Base-by-base conservation (phyloP, 2,888 invertebrate species). In the Lapara coniferarum region DNA sequence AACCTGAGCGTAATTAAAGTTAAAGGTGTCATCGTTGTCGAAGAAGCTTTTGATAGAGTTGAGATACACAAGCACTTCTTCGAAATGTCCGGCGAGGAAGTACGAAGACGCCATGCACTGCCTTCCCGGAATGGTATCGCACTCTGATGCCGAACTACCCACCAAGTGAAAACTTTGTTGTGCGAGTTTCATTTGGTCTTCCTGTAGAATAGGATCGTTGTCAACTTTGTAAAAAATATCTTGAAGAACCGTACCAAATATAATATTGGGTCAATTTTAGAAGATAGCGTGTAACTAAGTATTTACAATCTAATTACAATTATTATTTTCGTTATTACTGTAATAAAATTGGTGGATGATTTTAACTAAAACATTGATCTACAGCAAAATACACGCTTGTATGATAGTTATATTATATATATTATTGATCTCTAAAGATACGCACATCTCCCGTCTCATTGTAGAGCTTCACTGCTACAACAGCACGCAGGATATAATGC, bases 41-140 rank as follows among this genome's bases (percentile, higher is more conserved):
- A 99, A 98, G 89, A 99, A 99, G 80, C 98, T 98, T 88, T 99
- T 98, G 84, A 99, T 98, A 0, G 99, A 99, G 86, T 98, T 98
- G 79, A 99, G 95, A 85, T 99, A 99, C 44, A 99, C 97, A 19
- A 99, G 95, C 63, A 99, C 99, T 90, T 99, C 99, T 82, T 99
- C 99, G 88, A 98, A 99, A 88, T 99, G 98, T 25, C 96, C 96
- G 66, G 98, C 96, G 5, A 99, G 94, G 90, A 99, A 99, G 91
- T 98, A 98, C 5, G 98, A 98, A 0, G 99, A 98, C 0, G 99
- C 98, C 99, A 99, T 99, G 86, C 99, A 98, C 89, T 99, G 99
- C 46, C 99, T 95, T 0, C 99, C 98, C 0, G 97, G 97, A 81
- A 99, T 99, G 0, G 99, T 99, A 88, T 99, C 99, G 86, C 99